phyloP scores from a whole-genome alignment of 2,888 invertebrate genomes.

The Alitta virens region DNA sequence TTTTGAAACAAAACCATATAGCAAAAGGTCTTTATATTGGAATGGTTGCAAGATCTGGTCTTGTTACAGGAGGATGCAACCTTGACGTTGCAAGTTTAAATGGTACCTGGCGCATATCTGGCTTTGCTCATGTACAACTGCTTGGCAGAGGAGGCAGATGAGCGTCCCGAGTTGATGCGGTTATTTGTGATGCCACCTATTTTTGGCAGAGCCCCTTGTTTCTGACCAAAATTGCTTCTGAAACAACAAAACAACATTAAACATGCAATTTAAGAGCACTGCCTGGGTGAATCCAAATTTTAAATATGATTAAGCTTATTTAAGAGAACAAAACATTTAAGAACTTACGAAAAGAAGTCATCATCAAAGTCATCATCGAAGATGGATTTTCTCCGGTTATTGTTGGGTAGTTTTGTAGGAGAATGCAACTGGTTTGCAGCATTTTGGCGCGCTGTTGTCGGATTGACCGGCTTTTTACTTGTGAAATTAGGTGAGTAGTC shows the following conservation, averaged over 20 bases:
- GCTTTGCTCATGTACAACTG: slow-evolving; percentile 77
- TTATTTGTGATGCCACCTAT: slow-evolving; percentile 17
- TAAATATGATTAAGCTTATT: too few species aligned
- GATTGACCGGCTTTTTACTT: background rate
- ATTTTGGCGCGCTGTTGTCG: background rate
- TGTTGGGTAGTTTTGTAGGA: background rate
- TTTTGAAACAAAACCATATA: background rate
- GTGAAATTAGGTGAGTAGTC: background rate
- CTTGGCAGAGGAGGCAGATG: slow-evolving; percentile 63
- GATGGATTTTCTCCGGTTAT: background rate
- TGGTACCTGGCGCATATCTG: slow-evolving; percentile 76
- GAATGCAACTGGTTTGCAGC: background rate
- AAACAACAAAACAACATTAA: background rate
- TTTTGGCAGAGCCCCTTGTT: slow-evolving; percentile 18
- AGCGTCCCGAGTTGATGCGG: slow-evolving; percentile 46
- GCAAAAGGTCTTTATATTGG: too few species aligned
- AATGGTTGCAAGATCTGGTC: background rate
- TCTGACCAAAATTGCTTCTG: background rate
- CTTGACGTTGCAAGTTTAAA: too few species aligned
- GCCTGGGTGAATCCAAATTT: too few species aligned
- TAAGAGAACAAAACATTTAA: too few species aligned
- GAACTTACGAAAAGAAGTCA: slow-evolving; percentile 25
- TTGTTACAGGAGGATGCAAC: background rate
- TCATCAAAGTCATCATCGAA: slow-evolving; percentile 40
- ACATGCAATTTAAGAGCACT: too few species aligned